Percentiles rank a stretch among this genome's conserved stretches.
Conservation (phyloP, 2,888 invertebrate species). For the Corythucha ciliata region DNA sequence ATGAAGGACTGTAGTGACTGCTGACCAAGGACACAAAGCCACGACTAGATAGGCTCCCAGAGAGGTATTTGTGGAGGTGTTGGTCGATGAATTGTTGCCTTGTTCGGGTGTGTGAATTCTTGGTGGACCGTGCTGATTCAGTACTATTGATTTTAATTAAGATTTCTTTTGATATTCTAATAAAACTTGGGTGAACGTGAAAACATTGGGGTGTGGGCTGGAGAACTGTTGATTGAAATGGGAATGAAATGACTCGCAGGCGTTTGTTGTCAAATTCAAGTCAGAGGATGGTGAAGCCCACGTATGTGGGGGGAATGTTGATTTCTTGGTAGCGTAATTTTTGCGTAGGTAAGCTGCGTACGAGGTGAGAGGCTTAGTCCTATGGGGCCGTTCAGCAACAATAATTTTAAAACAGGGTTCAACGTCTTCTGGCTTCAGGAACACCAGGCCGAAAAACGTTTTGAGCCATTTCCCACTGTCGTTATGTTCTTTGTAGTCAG, state of each 20-base stretch:
- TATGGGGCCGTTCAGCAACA: background rate
- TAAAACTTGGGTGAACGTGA: background rate
- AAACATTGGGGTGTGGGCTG: slow-evolving; percentile 4
- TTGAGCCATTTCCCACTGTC: slow-evolving; percentile 18
- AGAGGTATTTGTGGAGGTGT: too few species aligned
- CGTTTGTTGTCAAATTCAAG: background rate
- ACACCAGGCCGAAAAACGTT: slow-evolving; percentile 2
- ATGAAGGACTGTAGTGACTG: too few species aligned
- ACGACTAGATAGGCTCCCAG: too few species aligned
- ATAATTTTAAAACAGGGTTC: background rate
- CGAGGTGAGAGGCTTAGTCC: background rate
- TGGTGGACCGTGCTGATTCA: too few species aligned
- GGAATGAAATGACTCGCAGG: slow-evolving; percentile 2
- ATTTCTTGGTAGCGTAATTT: slow-evolving; percentile 1
- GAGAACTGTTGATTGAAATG: slow-evolving; percentile 5
- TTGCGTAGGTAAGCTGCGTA: slow-evolving; percentile 7
- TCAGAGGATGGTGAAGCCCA: background rate
- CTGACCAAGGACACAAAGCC: too few species aligned
- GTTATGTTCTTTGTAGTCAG: slow-evolving; percentile 22
- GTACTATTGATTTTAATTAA: too few species aligned
- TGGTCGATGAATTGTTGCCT: too few species aligned
- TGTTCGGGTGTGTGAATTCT: too few species aligned
- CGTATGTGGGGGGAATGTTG: background rate
- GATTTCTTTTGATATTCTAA: too few species aligned
- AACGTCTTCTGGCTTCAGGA: slow-evolving; percentile 9